These are phyloP conservation scores for Butorides virescens DNA, from an alignment of 2,113 vertebrate genomes.

Conservation along the genomic window DNA sequence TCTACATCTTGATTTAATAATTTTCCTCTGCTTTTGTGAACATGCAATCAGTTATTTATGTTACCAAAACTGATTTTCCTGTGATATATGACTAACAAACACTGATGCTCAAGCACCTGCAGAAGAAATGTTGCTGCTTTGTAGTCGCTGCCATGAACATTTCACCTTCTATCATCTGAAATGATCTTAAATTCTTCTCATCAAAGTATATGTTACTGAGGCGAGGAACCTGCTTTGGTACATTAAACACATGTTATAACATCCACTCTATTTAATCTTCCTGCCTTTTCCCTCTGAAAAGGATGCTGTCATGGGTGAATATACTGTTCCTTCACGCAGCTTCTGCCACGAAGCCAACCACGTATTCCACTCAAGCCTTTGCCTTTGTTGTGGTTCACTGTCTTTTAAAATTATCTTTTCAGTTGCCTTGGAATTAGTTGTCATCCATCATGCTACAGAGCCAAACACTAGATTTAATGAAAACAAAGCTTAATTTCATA, in stretches of 20 bases:
- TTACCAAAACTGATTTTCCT: slow-evolving; percentile 2
- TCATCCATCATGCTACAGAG: background rate
- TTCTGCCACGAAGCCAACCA: background rate
- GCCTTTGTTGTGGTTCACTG: background rate
- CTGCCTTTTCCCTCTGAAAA: slow-evolving; percentile 11
- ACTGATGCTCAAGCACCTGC: slow-evolving; percentile 30
- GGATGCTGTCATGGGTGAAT: background rate
- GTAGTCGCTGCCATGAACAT: slow-evolving; percentile 47
- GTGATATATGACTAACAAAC: background rate
- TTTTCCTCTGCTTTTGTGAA: background rate
- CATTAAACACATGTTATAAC: slow-evolving; percentile 19
- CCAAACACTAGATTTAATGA: background rate
- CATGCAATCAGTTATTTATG: background rate
- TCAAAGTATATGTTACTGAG: slow-evolving; percentile 28
- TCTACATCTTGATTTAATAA: background rate
- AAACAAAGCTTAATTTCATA: background rate
- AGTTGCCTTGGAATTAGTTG: background rate
- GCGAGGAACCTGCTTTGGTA: background rate
- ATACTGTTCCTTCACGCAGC: background rate
- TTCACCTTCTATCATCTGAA: slow-evolving; percentile 37
- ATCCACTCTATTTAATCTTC: slow-evolving; percentile 24
- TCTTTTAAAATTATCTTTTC: slow-evolving; percentile 2
- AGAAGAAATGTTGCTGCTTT: slow-evolving; percentile 19
- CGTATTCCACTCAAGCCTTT: background rate
- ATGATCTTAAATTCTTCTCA: slow-evolving; percentile 41